phyloP scores from a whole-genome alignment of 2,797 vertebrate genomes.

The Tragopan temminckii region DNA sequence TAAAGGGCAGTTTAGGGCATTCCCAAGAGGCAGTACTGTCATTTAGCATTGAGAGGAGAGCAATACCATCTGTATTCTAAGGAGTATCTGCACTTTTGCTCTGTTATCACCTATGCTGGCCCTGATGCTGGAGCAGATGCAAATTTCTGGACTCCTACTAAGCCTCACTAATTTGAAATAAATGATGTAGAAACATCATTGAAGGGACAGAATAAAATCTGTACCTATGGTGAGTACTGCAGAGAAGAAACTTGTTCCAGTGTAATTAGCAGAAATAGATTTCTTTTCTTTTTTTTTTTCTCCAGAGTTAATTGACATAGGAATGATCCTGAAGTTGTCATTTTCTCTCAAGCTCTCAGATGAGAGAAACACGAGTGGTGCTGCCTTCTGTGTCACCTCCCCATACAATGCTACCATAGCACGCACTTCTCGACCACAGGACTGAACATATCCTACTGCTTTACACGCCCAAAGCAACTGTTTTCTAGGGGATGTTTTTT shows the following conservation, averaged over 20 bases:
- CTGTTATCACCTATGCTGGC: background rate
- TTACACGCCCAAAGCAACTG: background rate
- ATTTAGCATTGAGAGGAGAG: background rate
- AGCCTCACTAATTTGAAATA: slow-evolving; percentile 32
- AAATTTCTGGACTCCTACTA: background rate
- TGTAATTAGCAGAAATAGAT: background rate
- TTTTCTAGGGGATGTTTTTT: background rate
- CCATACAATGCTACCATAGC: background rate
- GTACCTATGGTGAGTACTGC: background rate
- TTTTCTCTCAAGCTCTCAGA: background rate
- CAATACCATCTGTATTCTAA: background rate
- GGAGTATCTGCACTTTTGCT: background rate
- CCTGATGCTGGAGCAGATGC: background rate
- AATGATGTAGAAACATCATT: slow-evolving; percentile 5
- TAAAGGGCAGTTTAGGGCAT: background rate
- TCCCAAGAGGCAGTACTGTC: background rate
- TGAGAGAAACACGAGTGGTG: background rate
- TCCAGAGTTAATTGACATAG: background rate
- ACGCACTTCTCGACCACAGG: background rate
- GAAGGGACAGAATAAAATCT: slow-evolving; percentile 1
- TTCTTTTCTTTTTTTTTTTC: background rate
- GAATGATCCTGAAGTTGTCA: background rate
- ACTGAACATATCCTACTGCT: background rate
- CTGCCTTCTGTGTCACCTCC: background rate
- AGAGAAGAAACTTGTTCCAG: background rate